Percentiles rank a stretch among this genome's conserved stretches.
These are phyloP conservation scores for Jacana jacana DNA, from an alignment of 2,113 vertebrate species.

Conservation along the genomic window DNA sequence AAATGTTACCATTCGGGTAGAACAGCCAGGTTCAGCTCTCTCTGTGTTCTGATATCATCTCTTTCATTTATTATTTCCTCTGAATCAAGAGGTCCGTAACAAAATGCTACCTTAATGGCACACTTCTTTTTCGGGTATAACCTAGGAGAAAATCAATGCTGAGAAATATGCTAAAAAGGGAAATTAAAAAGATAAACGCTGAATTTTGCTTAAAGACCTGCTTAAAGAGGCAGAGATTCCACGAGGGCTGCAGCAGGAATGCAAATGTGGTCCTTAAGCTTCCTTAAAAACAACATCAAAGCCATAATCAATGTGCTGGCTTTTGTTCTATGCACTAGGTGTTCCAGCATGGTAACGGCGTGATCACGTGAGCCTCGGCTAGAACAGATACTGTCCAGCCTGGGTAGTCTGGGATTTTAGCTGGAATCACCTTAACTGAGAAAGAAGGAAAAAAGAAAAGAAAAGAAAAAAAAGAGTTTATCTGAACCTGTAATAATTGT, in stretches of 20 bases:
- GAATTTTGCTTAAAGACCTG: neutral
- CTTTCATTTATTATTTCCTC: neutral
- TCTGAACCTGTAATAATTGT: neutral
- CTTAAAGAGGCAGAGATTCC: conserved; percentile 18
- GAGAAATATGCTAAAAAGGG: neutral
- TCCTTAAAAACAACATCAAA: conserved; percentile 45
- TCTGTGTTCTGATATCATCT: neutral
- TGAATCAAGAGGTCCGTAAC: neutral
- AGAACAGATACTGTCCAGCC: neutral
- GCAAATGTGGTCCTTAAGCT: conserved; percentile 39
- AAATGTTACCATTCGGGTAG: neutral
- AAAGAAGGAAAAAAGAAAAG: neutral
- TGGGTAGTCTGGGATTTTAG: neutral
- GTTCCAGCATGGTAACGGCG: neutral
- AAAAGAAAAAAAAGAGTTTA: neutral
- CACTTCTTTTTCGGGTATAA: neutral
- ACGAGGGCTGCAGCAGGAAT: conserved; percentile 28
- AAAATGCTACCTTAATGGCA: neutral
- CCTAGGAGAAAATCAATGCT: neutral
- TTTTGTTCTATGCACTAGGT: conserved; percentile 59
- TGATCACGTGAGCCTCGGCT: neutral
- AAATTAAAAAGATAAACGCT: neutral
- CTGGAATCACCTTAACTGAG: neutral
- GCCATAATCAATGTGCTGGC: conserved; percentile 39
- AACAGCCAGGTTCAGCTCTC: neutral